Conservation (phyloP, 2,888 invertebrate genomes). For the Pristionchus entomophagus region DNA sequence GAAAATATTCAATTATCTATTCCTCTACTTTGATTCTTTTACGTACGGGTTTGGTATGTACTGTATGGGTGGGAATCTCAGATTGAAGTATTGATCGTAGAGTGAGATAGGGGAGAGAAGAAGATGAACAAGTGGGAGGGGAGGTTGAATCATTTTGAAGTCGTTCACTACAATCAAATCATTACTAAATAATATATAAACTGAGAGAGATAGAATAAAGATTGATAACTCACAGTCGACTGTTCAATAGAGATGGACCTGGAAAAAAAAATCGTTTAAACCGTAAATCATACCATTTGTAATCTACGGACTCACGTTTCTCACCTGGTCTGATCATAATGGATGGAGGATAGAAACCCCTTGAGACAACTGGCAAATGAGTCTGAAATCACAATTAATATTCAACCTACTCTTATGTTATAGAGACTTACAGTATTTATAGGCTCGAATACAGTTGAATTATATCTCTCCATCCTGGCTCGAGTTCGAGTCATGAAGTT, state of each 20-base stretch:
- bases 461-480: background rate
- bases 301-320: no score
- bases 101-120: background rate
- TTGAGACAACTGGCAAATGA: no score
- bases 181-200: background rate
- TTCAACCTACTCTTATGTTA: no score
- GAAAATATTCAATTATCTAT: background rate
- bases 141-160: background rate
- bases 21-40: background rate
- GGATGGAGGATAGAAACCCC: no score
- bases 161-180: background rate
- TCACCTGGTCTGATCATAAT: no score
- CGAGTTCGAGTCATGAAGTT: slow-evolving; percentile 39
- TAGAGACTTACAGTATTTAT: background rate
- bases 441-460: background rate
- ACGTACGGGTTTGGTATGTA: background rate
- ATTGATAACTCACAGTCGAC: slow-evolving; percentile 13
- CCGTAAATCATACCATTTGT: no score
- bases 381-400: no score
- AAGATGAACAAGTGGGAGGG: background rate
- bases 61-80: background rate
- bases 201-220: background rate
- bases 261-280: background rate
- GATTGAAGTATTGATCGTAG: slow-evolving; percentile 12
- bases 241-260: background rate